These are phyloP conservation scores for Drosophila demipolita DNA, from an alignment of 2,888 invertebrate genomes.

Conservation along the genomic window DNA sequence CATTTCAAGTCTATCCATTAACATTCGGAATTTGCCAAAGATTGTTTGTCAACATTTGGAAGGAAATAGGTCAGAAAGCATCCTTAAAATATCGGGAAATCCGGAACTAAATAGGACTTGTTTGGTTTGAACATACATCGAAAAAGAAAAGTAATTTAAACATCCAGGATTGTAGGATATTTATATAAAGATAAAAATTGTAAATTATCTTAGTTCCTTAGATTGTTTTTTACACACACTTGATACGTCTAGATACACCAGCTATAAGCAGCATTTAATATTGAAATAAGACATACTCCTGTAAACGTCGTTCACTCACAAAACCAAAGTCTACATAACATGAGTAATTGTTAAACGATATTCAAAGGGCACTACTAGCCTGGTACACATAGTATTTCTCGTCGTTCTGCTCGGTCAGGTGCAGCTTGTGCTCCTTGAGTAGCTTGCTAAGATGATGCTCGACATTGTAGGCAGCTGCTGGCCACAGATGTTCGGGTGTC, in stretches of 20 bases:
- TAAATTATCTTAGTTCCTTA: neutral
- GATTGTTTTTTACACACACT: neutral
- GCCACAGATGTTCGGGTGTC: constrained; percentile 90
- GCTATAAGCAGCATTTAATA: neutral
- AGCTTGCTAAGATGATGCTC: constrained; percentile 94
- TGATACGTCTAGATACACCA: too few relatives aligned
- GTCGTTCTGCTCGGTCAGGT: constrained; percentile 85
- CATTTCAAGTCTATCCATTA: too few relatives aligned
- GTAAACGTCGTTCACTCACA: too few relatives aligned
- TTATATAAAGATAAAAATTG: neutral
- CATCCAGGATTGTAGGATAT: neutral
- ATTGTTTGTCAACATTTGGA: too few relatives aligned
- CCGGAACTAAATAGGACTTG: too few relatives aligned
- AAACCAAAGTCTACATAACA: too few relatives aligned
- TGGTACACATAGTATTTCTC: constrained; percentile 68
- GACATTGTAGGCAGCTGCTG: constrained; percentile 94
- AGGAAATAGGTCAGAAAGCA: too few relatives aligned
- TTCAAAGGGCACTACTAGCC: constrained; percentile 65
- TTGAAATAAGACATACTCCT: neutral
- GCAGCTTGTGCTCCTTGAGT: constrained; percentile 89
- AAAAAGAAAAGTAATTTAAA: too few relatives aligned
- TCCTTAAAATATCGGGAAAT: too few relatives aligned
- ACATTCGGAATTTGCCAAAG: too few relatives aligned
- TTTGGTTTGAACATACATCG: too few relatives aligned
- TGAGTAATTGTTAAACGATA: neutral